These are phyloP conservation scores for Agriotes lineatus DNA, from an alignment of 2,888 invertebrate genomes.

Conservation along the genomic window DNA sequence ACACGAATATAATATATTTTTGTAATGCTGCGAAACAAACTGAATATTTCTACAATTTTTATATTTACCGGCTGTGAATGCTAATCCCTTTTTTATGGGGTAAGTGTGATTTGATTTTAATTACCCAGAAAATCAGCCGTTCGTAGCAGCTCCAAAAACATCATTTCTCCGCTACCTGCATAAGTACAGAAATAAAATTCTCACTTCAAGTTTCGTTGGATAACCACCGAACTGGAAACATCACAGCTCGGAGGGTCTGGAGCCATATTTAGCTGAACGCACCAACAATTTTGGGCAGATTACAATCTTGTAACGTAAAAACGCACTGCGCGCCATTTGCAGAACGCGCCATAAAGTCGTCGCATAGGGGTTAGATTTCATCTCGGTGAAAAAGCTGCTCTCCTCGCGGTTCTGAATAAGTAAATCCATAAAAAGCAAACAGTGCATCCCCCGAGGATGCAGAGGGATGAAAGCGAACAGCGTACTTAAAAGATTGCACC, in stretches of 20 bases:
- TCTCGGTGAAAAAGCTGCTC: neutral
- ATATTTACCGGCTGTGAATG: conserved; percentile 1
- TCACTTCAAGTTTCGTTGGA: too few relatives aligned
- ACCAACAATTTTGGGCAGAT: conserved; percentile 4
- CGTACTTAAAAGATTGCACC: conserved; percentile 36
- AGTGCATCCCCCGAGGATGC: conserved; percentile 20
- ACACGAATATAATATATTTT: too few relatives aligned
- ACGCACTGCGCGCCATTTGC: neutral
- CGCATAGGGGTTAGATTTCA: neutral
- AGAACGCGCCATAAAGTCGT: neutral
- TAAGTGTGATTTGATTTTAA: neutral
- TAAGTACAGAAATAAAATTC: neutral
- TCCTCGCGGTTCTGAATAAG: conserved; percentile 13
- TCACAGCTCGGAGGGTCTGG: neutral
- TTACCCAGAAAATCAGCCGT: neutral
- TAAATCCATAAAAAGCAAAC: conserved; percentile 31
- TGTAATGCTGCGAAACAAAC: neutral
- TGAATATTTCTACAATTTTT: conserved; percentile 6
- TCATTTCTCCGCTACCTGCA: neutral
- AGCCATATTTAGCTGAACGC: conserved; percentile 5
- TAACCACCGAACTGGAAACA: neutral
- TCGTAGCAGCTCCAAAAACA: neutral
- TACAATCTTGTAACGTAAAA: conserved; percentile 3
- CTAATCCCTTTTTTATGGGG: neutral
- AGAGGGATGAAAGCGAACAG: conserved; percentile 28